A percentile compares a stretch with the other conserved stretches of the same genome.
Evolutionary conservation across 2,888 invertebrate genomes (phyloP).

Genomic region (Tillus elongatus): DNA sequence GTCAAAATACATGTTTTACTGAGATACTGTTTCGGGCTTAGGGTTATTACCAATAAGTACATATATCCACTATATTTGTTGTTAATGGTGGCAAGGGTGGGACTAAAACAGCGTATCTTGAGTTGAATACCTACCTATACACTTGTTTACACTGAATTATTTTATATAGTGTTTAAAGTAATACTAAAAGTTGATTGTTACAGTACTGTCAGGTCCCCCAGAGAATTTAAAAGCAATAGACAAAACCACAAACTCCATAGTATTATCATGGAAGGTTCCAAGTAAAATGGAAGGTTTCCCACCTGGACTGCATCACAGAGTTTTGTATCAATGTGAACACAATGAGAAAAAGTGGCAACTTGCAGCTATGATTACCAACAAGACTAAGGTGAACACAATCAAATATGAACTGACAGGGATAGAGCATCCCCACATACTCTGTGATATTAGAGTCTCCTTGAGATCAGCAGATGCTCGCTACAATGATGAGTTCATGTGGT

Average conservation of each 20-base stretch:
- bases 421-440: slow-evolving; percentile 57
- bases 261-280: slow-evolving; percentile 45
- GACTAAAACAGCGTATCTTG: too few relatives aligned
- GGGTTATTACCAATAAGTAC: too few relatives aligned
- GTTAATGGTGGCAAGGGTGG: too few relatives aligned
- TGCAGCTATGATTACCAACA: slow-evolving; percentile 17
- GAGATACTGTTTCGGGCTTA: too few relatives aligned
- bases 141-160: too few relatives aligned
- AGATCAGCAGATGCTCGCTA: slow-evolving; percentile 47
- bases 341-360: slow-evolving; percentile 40
- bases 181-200: too few relatives aligned
- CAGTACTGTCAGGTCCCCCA: slow-evolving; percentile 44
- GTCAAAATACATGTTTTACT: too few relatives aligned
- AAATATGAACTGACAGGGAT: slow-evolving; percentile 46
- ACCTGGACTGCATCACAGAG: slow-evolving; percentile 43
- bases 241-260: slow-evolving; percentile 43
- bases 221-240: slow-evolving; percentile 41
- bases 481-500: slow-evolving; percentile 57
- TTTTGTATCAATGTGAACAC: slow-evolving; percentile 47
- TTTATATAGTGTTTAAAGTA: too few relatives aligned
- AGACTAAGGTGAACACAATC: slow-evolving; percentile 13
- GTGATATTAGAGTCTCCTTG: slow-evolving; percentile 63
- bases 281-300: slow-evolving; percentile 44
- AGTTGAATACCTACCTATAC: too few relatives aligned
- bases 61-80: too few relatives aligned